phyloP scores from a whole-genome alignment of 2,888 invertebrate species.

The Hypomecis punctinalis region DNA sequence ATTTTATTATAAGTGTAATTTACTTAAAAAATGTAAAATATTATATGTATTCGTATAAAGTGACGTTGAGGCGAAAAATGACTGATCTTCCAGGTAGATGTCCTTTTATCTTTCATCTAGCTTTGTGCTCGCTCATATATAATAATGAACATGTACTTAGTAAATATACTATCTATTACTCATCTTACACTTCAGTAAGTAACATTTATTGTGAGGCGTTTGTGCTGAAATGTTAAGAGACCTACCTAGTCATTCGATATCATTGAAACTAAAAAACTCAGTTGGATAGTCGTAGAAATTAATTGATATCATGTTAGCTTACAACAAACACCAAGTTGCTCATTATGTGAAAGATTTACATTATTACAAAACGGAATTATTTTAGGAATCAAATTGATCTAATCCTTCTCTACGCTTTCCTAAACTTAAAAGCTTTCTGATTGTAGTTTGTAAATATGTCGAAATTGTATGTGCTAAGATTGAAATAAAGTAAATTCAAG shows the following conservation, averaged over 20 bases:
- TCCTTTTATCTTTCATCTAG: slow-evolving; percentile 51
- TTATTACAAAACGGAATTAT: slow-evolving; percentile 3
- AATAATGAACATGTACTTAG: slow-evolving; percentile 3
- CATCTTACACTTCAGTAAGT: neutral
- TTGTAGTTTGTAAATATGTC: slow-evolving; percentile 54
- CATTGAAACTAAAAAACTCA: neutral
- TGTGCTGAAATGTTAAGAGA: too few species aligned
- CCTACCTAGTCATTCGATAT: too few species aligned
- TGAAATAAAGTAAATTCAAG: slow-evolving; percentile 37
- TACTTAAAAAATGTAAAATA: neutral
- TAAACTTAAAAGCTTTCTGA: slow-evolving; percentile 61
- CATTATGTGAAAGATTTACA: neutral
- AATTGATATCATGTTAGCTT: too few species aligned
- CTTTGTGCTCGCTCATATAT: slow-evolving; percentile 34
- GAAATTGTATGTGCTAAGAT: slow-evolving; percentile 41
- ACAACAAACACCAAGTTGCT: neutral
- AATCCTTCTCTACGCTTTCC: slow-evolving; percentile 60
- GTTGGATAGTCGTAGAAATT: neutral
- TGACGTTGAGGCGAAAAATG: slow-evolving; percentile 46
- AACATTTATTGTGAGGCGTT: neutral
- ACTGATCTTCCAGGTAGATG: slow-evolving; percentile 71
- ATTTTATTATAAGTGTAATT: slow-evolving; percentile 6
- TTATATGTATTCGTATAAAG: slow-evolving; percentile 10
- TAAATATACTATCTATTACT: neutral
- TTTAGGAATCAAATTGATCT: slow-evolving; percentile 34